Evolutionary conservation across 2,113 vertebrate species (phyloP).

Genomic region (Ovis aries): DNA sequence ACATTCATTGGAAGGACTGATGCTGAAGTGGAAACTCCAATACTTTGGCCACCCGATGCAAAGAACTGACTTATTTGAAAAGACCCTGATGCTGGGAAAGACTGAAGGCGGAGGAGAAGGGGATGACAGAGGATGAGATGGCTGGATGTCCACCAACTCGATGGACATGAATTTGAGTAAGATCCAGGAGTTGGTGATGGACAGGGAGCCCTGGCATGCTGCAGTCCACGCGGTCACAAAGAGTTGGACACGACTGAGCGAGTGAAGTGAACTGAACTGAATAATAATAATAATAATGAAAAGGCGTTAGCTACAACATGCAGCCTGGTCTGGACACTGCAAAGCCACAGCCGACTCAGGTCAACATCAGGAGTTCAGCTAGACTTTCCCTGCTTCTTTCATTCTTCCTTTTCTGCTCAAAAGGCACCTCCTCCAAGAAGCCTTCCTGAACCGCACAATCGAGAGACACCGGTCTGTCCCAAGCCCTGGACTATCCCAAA

Average conservation of each 20-base stretch:
- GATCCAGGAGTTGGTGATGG: background rate
- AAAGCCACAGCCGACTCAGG: accelerated
- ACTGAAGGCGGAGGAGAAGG: background rate
- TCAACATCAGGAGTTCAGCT: background rate
- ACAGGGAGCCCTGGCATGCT: background rate
- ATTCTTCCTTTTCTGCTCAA: background rate
- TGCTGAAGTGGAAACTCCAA: background rate
- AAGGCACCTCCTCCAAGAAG: background rate
- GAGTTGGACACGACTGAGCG: background rate
- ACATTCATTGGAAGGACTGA: background rate
- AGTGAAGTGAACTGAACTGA: background rate
- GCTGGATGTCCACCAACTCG: accelerated
- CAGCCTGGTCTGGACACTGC: background rate
- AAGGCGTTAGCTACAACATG: no score
- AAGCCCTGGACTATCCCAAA: background rate
- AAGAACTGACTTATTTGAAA: background rate
- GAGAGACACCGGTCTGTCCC: background rate
- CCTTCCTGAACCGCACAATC: background rate
- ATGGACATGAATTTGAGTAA: background rate
- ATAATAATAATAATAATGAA: no score
- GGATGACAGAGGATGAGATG: background rate
- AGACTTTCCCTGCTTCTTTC: background rate
- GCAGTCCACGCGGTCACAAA: background rate
- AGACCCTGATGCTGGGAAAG: background rate
- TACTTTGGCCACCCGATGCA: background rate